phyloP scores from a whole-genome alignment of 1,140 invertebrate species.

The Lepidotrigona ventralis region DNA sequence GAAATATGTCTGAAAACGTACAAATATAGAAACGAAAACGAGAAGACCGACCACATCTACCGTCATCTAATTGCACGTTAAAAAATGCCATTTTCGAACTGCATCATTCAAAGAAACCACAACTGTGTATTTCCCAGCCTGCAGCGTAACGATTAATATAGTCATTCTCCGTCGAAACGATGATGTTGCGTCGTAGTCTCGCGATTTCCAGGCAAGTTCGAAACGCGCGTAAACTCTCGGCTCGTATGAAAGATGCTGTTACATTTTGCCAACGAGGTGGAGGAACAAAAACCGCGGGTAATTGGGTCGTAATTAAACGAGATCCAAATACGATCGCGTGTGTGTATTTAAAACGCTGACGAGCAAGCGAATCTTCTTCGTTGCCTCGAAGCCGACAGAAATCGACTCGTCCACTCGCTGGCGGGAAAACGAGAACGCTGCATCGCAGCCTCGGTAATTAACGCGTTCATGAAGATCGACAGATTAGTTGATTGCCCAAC shows the following conservation, averaged over 20 bases:
- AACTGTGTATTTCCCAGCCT: too few species aligned
- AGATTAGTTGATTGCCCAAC: slow-evolving; percentile 18
- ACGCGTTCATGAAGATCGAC: slow-evolving; percentile 28
- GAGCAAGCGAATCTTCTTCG: background rate
- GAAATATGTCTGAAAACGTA: too few species aligned
- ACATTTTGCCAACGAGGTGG: background rate
- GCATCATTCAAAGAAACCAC: too few species aligned
- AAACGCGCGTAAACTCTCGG: background rate
- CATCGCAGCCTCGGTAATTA: slow-evolving; percentile 4
- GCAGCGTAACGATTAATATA: too few species aligned
- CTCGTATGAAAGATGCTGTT: background rate
- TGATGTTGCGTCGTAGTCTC: background rate
- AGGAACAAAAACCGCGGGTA: background rate
- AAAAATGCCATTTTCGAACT: background rate
- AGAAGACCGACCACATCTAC: background rate
- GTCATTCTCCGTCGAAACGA: background rate
- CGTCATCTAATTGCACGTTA: background rate
- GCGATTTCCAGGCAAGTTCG: background rate
- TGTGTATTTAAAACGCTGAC: slow-evolving; percentile 21
- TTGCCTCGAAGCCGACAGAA: background rate
- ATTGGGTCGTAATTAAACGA: slow-evolving; percentile 22
- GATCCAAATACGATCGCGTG: background rate
- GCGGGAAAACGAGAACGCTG: background rate
- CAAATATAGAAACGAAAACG: too few species aligned
- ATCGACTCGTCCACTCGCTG: background rate